These are phyloP conservation scores for Deroplatys truncata DNA, from an alignment of 2,888 invertebrate species.

Conservation along the genomic window DNA sequence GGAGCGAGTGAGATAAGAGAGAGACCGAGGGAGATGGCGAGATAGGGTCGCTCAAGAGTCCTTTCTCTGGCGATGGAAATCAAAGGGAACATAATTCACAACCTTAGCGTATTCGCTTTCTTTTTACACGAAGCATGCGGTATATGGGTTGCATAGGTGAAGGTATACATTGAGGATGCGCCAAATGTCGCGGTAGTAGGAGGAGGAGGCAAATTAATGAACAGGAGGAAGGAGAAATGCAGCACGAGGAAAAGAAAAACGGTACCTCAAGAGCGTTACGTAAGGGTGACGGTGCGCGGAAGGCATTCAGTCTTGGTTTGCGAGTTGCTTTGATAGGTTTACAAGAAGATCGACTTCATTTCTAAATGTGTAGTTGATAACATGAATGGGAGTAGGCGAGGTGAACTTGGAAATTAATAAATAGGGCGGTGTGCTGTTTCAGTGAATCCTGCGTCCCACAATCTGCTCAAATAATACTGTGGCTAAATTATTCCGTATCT, in stretches of 20 bases:
- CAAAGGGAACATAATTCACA: slow-evolving; percentile 7
- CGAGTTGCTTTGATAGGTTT: background rate
- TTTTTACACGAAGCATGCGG: background rate
- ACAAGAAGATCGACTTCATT: background rate
- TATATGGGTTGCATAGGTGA: background rate
- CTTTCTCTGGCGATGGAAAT: slow-evolving; percentile 8
- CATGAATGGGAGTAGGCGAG: background rate
- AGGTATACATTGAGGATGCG: background rate
- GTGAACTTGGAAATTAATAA: background rate
- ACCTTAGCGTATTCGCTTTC: background rate
- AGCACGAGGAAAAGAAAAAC: background rate
- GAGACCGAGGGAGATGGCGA: background rate
- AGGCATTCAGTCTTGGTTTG: background rate
- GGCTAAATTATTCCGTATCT: no score
- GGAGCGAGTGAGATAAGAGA: background rate
- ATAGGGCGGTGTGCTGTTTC: background rate
- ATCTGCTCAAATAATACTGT: background rate
- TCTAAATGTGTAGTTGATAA: background rate
- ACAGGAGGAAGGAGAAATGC: background rate
- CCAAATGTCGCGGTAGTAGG: background rate
- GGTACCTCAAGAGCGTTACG: background rate
- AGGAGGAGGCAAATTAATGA: background rate
- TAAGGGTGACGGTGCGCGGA: background rate
- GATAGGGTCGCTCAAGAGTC: background rate
- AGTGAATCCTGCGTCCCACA: background rate